These are phyloP conservation scores for Smutsia gigantea DNA, from an alignment of 2,797 vertebrate genomes.

Conservation along the genomic window DNA sequence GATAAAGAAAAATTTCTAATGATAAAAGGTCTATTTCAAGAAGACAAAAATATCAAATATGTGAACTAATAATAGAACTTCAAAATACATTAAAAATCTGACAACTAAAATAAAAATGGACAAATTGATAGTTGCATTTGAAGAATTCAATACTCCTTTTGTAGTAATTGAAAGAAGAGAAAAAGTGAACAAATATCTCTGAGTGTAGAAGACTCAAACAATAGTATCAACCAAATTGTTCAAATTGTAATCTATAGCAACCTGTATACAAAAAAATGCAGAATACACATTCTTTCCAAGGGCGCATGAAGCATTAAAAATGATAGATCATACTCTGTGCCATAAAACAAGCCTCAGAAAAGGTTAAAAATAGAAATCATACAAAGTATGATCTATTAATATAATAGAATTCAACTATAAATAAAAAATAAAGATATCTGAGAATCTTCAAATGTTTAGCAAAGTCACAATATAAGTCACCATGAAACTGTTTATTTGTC, in stretches of 20 bases:
- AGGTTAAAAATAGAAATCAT: not conserved
- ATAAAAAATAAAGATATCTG: not conserved
- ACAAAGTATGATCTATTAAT: not conserved
- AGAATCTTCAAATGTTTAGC: not conserved
- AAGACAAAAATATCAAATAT: not conserved
- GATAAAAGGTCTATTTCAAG: not conserved
- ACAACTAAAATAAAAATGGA: not conserved
- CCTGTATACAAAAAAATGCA: not conserved
- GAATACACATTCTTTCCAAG: not conserved
- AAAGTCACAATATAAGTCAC: not conserved
- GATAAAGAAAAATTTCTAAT: not conserved
- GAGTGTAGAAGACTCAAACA: not conserved
- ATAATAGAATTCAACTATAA: not conserved
- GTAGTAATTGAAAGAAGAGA: not conserved
- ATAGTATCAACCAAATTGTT: not conserved
- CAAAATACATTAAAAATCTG: not conserved
- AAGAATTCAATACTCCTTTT: not conserved
- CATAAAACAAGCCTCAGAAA: not conserved
- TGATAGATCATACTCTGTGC: not conserved
- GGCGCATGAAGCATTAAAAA: not conserved
- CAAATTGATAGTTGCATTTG: not conserved
- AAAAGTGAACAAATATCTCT: not conserved
- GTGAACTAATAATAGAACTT: not conserved
- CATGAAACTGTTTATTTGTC: not conserved
- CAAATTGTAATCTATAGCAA: not conserved